Percentiles rank a stretch among this genome's conserved stretches.
phyloP scores from a whole-genome alignment of 2,113 vertebrate genomes.

The Pantherophis guttatus region DNA sequence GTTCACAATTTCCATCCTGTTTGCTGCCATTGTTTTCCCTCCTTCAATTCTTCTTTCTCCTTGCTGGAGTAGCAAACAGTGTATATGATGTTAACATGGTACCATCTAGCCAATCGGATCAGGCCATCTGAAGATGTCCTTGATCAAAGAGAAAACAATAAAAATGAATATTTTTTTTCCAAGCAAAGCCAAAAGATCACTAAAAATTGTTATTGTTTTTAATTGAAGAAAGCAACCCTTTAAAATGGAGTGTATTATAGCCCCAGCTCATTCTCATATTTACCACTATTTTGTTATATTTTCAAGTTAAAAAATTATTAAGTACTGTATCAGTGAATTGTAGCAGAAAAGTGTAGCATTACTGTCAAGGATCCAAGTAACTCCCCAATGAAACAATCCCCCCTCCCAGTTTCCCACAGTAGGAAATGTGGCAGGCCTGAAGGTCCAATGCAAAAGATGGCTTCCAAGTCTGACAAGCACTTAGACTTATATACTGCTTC shows the following conservation, averaged over 20 bases:
- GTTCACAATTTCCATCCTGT: background rate
- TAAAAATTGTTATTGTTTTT: background rate
- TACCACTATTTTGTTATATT: slow-evolving; percentile 21
- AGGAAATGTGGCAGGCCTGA: too few relatives aligned
- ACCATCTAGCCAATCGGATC: background rate
- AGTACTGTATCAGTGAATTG: slow-evolving; percentile 11
- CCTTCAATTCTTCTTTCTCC: background rate
- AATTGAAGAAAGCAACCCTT: background rate
- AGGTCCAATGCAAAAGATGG: too few relatives aligned
- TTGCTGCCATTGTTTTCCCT: background rate
- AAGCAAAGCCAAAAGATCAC: background rate
- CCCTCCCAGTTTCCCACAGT: too few relatives aligned
- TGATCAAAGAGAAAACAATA: background rate
- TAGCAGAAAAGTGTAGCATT: background rate
- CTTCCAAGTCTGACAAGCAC: too few relatives aligned
- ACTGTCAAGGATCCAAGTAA: too few relatives aligned
- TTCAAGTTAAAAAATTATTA: slow-evolving; percentile 1
- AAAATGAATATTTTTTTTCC: background rate
- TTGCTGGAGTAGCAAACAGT: background rate
- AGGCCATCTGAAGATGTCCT: background rate
- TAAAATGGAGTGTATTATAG: background rate
- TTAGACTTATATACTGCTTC: too few relatives aligned
- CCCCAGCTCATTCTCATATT: background rate
- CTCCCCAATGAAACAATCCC: too few relatives aligned
- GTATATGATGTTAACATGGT: background rate